Base-by-base conservation (phyloP, 2,888 invertebrate species). In the Aspidapion aeneum region DNA sequence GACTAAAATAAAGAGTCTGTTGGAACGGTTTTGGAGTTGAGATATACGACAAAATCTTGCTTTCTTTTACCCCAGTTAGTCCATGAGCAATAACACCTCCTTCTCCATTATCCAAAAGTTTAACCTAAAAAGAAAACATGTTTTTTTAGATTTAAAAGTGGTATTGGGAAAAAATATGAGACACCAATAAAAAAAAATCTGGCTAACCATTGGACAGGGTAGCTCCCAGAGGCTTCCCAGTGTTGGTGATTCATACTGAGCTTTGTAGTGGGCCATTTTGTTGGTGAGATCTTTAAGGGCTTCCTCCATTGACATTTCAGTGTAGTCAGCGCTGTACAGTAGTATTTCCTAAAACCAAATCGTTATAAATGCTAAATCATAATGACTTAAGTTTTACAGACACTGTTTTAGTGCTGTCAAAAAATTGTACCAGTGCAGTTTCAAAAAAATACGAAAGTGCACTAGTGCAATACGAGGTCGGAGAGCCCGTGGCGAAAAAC, bases 1-100 rank as follows among this genome's bases (percentile, higher is more conserved):
- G 83, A 61, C 94, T 94, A 74, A 97, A 89, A 78, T 94, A 97
- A 67, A 96, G 85, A 3, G 94, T 93, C 73, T 95, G 90, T 74
- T 95, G 90, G 68, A 89, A 83, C 1, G 92, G 88, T 70, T 90
- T 91, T 75, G 94, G 90, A 71, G 92, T 92, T 74, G 94, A 93
- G 63, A 97, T 82, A 75, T 94, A 96, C 64, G 94, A 93, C 57
- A 96, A 87, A 50, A 96, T 90, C 62, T 90, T 86, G 59, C 90
- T 89, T 77, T 95, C 94, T 71, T 92, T 87, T 73, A 93, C 91
- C 0, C 95, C 91, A 57, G 84, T 83, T 1, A 91, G 85, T 65
- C 88, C 87, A 72, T 88, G 87, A 0, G 90, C 88, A 1, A 87
- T 85, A 3, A 92, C 86, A 0, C 88, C 88, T 64, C 88, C 87